phyloP scores from a whole-genome alignment of 2,797 vertebrate species.

The Clarias laeviceps region DNA sequence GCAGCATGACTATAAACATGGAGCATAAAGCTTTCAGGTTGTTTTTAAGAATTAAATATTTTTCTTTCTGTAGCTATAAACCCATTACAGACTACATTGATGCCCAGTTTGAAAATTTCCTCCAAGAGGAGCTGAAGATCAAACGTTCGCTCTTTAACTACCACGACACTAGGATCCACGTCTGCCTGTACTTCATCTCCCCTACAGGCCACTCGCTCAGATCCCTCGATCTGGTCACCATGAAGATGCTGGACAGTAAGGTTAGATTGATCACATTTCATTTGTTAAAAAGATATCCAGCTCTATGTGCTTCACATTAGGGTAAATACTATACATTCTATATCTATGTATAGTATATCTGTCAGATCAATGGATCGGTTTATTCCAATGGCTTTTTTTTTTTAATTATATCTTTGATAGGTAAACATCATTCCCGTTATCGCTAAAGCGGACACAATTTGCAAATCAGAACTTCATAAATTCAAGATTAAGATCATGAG shows the following conservation, averaged over 20 bases:
- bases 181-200: slow-evolving; percentile 95
- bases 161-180: slow-evolving; percentile 91
- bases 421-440: slow-evolving; percentile 97
- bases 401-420: slow-evolving; percentile 67
- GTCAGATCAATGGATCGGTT: neutral
- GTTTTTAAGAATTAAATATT: no score
- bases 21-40: neutral
- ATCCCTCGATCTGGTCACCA: slow-evolving; percentile 93
- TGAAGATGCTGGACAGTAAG: slow-evolving; percentile 99
- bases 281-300: neutral
- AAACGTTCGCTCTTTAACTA: slow-evolving; percentile 88
- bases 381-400: neutral
- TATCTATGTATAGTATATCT: neutral
- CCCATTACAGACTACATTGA: slow-evolving; percentile 96
- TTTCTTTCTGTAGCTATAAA: slow-evolving; percentile 83
- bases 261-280: slow-evolving; percentile 63
- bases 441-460: slow-evolving; percentile 94
- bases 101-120: slow-evolving; percentile 90
- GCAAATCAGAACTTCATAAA: slow-evolving; percentile 92
- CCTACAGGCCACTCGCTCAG: slow-evolving; percentile 94
- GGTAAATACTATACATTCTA: neutral
- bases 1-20: no score
- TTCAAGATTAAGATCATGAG: slow-evolving; percentile 99
- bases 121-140: slow-evolving; percentile 97
- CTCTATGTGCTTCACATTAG: neutral